Conservation (phyloP, 2,113 vertebrate genomes). For the Crotophaga sulcirostris region DNA sequence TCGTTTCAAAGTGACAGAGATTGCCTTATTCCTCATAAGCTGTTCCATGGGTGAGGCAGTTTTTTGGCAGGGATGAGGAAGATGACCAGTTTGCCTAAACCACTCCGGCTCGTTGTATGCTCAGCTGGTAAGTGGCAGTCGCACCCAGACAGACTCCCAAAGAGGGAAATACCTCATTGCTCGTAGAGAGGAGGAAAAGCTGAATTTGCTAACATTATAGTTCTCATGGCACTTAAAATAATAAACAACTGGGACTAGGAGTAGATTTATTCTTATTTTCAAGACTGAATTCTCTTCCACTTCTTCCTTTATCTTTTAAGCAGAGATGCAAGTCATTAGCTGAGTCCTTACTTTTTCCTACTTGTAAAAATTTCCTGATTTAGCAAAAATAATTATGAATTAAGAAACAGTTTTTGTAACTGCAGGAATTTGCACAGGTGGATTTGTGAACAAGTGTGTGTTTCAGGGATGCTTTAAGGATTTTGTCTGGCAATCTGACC, state of each 20-base stretch:
- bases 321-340: neutral
- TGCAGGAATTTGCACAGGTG: neutral
- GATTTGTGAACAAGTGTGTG: neutral
- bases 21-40: neutral
- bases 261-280: neutral
- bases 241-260: neutral
- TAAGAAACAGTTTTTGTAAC: neutral
- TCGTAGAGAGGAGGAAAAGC: neutral
- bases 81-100: neutral
- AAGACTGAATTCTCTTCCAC: neutral
- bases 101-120: neutral
- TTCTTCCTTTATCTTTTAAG: neutral
- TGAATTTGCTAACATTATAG: neutral
- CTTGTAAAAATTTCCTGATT: neutral
- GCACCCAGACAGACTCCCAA: neutral
- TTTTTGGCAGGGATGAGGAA: neutral
- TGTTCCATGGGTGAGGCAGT: neutral
- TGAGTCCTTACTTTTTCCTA: neutral
- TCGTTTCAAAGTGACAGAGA: neutral
- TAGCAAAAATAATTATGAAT: neutral
- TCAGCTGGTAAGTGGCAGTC: neutral
- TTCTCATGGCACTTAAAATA: neutral
- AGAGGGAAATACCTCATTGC: neutral
- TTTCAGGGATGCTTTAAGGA: neutral
- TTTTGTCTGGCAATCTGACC: neutral